Conservation (phyloP, 2,113 vertebrate species). For the Oplegnathus fasciatus region DNA sequence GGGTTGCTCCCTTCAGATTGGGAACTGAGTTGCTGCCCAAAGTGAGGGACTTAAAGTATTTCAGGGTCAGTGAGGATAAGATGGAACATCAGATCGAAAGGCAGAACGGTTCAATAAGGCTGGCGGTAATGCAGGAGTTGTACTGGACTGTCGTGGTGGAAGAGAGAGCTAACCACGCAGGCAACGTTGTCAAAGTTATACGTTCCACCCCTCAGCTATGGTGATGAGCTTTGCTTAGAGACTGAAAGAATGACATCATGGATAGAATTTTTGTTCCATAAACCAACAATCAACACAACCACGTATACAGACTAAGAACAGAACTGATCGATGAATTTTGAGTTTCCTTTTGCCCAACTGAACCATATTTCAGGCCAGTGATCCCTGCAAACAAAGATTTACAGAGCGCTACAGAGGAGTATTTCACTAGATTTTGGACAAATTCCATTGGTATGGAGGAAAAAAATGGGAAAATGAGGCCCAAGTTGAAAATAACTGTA, state of each 20-base stretch:
- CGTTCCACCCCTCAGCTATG: too few relatives aligned
- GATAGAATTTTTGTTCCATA: not conserved
- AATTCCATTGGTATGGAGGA: not conserved
- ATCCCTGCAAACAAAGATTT: not conserved
- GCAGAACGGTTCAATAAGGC: not conserved
- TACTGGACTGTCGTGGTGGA: not conserved
- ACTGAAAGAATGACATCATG: not conserved
- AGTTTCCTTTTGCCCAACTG: not conserved
- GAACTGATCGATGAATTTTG: not conserved
- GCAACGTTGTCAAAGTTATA: not conserved
- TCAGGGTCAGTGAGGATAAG: not conserved
- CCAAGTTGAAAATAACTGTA: conserved; percentile 46
- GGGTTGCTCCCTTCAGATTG: not conserved
- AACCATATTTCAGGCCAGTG: not conserved
- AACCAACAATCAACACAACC: too few relatives aligned
- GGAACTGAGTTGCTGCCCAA: not conserved
- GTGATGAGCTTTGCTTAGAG: not conserved
- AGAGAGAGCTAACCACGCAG: too few relatives aligned
- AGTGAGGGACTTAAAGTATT: not conserved
- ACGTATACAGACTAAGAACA: not conserved
- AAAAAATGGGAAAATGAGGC: conserved; percentile 28
- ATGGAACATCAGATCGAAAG: not conserved
- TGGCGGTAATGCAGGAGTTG: not conserved
- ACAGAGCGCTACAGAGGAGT: not conserved
- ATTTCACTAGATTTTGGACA: not conserved